Conservation (phyloP, 2,888 invertebrate genomes). For the Chydorus sphaericus region DNA sequence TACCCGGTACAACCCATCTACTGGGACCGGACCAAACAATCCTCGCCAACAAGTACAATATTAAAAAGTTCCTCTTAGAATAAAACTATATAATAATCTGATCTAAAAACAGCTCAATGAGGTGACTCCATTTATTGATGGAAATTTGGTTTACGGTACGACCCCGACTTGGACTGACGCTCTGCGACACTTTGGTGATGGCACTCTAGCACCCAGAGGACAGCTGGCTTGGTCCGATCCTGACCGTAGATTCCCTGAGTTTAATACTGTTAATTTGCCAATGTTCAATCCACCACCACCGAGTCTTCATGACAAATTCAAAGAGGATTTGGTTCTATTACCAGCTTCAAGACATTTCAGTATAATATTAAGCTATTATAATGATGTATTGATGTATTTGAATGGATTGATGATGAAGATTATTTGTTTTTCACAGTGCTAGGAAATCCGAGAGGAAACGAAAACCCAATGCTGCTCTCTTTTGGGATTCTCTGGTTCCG, state of each 20-base stretch:
- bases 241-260: slow-evolving; percentile 35
- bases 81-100: slow-evolving; percentile 2
- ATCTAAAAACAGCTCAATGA: slow-evolving; percentile 36
- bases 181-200: slow-evolving; percentile 34
- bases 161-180: slow-evolving; percentile 42
- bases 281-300: slow-evolving; percentile 44
- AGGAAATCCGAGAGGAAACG: slow-evolving; percentile 39
- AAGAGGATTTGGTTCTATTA: slow-evolving; percentile 29
- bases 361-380: slow-evolving; percentile 26
- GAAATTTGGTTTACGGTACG: slow-evolving; percentile 43
- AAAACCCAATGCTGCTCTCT: slow-evolving; percentile 37
- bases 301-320: slow-evolving; percentile 30
- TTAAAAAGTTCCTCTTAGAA: neutral
- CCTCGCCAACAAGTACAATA: slow-evolving; percentile 39
- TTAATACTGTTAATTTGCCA: slow-evolving; percentile 37
- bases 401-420: neutral
- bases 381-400: neutral
- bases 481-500: slow-evolving; percentile 40
- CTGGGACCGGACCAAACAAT: slow-evolving; percentile 41
- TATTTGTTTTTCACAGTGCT: slow-evolving; percentile 28
- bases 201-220: slow-evolving; percentile 33
- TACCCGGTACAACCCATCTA: slow-evolving; percentile 37
- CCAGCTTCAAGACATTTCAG: slow-evolving; percentile 39
- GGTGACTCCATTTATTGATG: slow-evolving; percentile 44
- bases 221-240: slow-evolving; percentile 31